A percentile compares a stretch with the other conserved stretches of the same genome.
phyloP scores from a whole-genome alignment of 1,140 invertebrate species.

The Acromyrmex echinatior region DNA sequence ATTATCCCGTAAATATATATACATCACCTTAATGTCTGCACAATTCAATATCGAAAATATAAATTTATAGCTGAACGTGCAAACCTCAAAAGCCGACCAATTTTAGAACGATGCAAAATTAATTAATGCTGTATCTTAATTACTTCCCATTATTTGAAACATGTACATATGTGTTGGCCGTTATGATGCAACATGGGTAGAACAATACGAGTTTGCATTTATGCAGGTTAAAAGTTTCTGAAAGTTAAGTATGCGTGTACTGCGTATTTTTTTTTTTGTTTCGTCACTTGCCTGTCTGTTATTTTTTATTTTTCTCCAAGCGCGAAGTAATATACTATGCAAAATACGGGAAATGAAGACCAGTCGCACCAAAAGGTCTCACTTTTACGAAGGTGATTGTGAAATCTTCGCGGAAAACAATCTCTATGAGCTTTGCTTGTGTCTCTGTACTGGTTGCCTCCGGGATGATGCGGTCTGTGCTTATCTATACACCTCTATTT shows the following conservation, averaged over 20 bases:
- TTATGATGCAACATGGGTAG: background rate
- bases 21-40: background rate
- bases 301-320: background rate
- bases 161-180: background rate
- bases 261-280: background rate
- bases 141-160: slow-evolving; percentile 27
- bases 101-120: slow-evolving; percentile 54
- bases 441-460: slow-evolving; percentile 59
- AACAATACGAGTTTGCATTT: background rate
- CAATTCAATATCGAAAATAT: slow-evolving; percentile 56
- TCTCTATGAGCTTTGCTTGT: slow-evolving; percentile 27
- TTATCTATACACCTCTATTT: background rate
- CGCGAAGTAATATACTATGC: slow-evolving; percentile 7
- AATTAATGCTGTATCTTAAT: slow-evolving; percentile 65
- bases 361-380: slow-evolving; percentile 6
- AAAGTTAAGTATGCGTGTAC: slow-evolving; percentile 24
- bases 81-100: slow-evolving; percentile 36
- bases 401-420: slow-evolving; percentile 16
- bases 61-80: slow-evolving; percentile 53
- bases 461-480: slow-evolving; percentile 49
- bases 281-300: background rate
- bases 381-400: slow-evolving; percentile 12
- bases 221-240: background rate
- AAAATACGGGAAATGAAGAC: slow-evolving; percentile 12
- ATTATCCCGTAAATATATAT: background rate